Percentiles rank a stretch among this genome's conserved stretches.
phyloP scores from a whole-genome alignment of 35 echinoderm and acorn worm genomes.

The Ophioderma brevispina region DNA sequence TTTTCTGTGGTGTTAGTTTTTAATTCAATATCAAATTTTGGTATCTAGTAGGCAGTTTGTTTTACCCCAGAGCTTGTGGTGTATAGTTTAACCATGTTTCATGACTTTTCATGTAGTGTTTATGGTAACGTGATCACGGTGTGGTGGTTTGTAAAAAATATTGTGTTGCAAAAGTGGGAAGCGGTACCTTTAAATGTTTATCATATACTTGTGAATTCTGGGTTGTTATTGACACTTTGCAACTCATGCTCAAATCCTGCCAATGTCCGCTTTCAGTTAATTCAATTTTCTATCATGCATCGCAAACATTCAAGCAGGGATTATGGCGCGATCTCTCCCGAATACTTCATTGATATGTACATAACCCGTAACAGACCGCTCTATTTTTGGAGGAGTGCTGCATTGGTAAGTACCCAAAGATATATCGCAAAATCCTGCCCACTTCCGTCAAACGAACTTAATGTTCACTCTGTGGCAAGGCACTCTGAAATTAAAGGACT shows the following conservation, averaged over 20 bases:
- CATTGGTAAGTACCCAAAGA: not conserved
- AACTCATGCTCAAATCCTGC: not conserved
- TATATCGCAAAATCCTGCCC: not conserved
- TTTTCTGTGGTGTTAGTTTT: too few species aligned
- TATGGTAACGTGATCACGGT: too few species aligned
- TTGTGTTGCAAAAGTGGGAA: too few species aligned
- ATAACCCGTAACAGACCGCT: not conserved
- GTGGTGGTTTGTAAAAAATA: too few species aligned
- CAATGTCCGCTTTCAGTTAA: not conserved
- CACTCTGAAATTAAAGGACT: not conserved
- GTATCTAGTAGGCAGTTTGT: too few species aligned
- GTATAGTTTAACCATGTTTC: too few species aligned
- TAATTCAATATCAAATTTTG: too few species aligned
- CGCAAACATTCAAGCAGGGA: not conserved
- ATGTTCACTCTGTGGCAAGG: not conserved
- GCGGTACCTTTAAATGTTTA: not conserved
- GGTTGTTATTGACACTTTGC: not conserved
- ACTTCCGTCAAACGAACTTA: slow-evolving; percentile 3
- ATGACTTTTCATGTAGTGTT: too few species aligned
- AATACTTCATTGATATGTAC: not conserved
- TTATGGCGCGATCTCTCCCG: not conserved
- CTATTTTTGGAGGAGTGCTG: not conserved
- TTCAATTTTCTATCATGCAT: not conserved
- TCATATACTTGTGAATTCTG: not conserved
- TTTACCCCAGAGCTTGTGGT: too few species aligned